Conservation (phyloP, 2,113 vertebrate species). For the Glaucidium brasilianum region DNA sequence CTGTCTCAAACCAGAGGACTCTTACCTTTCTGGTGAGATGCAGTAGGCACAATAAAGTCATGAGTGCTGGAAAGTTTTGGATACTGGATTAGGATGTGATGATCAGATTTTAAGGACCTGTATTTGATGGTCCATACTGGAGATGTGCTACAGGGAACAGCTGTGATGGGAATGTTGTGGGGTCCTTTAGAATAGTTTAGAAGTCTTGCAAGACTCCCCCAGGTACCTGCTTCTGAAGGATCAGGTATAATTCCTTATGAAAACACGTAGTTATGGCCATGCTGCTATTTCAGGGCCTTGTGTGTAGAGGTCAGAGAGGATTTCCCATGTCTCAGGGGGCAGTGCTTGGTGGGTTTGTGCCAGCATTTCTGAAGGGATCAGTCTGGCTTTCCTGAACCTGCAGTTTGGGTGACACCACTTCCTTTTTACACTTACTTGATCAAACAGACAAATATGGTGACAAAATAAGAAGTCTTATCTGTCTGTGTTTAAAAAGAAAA, state of each 20-base stretch:
- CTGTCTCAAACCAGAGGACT: background rate
- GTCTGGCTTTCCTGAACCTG: background rate
- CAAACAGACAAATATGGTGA: background rate
- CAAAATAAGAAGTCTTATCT: background rate
- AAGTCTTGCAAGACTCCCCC: background rate
- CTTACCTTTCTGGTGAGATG: accelerated
- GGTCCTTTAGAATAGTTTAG: background rate
- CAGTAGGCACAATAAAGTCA: background rate
- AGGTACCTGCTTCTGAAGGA: background rate
- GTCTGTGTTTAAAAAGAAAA: background rate
- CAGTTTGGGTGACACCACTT: background rate
- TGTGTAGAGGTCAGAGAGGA: accelerated
- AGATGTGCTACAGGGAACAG: background rate
- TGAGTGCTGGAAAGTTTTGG: background rate
- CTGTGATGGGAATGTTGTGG: background rate
- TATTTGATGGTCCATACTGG: background rate
- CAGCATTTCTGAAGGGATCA: background rate
- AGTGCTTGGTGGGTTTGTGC: background rate
- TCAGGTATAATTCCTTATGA: background rate
- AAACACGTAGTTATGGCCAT: accelerated
- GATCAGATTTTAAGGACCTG: background rate
- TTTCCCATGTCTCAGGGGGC: accelerated
- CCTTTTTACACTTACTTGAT: background rate
- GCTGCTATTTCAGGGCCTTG: background rate
- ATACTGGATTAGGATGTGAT: background rate